These are phyloP conservation scores for Lutraria lutraria DNA, from an alignment of 2,888 invertebrate species.

Conservation along the genomic window DNA sequence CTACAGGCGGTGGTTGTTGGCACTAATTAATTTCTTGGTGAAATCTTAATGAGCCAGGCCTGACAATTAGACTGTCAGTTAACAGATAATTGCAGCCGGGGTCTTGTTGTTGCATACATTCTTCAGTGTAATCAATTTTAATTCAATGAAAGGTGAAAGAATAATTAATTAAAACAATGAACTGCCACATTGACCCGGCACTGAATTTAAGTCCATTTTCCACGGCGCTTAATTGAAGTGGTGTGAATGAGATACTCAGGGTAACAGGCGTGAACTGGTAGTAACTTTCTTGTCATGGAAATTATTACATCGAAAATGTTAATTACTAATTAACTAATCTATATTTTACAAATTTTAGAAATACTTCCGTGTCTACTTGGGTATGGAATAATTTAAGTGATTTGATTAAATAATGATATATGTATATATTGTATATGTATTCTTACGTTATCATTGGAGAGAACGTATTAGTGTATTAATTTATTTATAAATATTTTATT, in stretches of 20 bases:
- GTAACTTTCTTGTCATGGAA: not conserved
- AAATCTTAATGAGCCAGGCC: slow-evolving; percentile 46
- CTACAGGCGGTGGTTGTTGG: slow-evolving; percentile 38
- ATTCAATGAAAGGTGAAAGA: slow-evolving; percentile 24
- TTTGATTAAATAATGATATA: too few species aligned
- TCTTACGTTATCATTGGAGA: too few species aligned
- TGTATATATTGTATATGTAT: too few species aligned
- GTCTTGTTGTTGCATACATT: slow-evolving; percentile 47
- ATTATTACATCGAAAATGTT: not conserved
- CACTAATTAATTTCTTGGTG: slow-evolving; percentile 58
- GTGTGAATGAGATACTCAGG: not conserved
- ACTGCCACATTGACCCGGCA: not conserved
- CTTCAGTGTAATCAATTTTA: slow-evolving; percentile 57
- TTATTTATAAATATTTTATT: too few species aligned
- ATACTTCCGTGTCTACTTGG: not conserved
- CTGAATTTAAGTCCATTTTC: not conserved
- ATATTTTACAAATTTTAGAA: not conserved
- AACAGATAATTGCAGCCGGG: slow-evolving; percentile 6
- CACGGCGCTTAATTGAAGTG: not conserved
- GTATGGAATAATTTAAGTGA: too few species aligned
- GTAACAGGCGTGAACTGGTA: not conserved
- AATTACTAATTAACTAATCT: not conserved
- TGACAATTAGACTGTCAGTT: slow-evolving; percentile 41
- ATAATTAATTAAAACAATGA: slow-evolving; percentile 22
- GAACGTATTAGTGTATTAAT: too few species aligned